phyloP scores from a whole-genome alignment of 2,888 invertebrate species.

The Zhengitettix transpicula region DNA sequence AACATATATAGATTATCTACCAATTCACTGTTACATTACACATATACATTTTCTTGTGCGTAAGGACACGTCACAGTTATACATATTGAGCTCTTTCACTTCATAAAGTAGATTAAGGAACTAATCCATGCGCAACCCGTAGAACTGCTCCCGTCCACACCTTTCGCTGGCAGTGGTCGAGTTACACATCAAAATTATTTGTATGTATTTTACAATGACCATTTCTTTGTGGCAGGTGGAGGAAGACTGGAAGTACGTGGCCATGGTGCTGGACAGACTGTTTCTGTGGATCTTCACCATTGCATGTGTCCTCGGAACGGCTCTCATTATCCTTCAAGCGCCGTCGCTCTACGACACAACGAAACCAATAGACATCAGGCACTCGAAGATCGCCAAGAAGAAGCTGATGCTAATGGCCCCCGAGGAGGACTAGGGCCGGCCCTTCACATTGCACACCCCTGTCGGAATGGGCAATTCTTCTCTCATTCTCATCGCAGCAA shows the following conservation, averaged over 20 bases:
- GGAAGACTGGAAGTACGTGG: constrained; percentile 97
- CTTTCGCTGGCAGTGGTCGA: too few relatives aligned
- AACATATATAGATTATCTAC: too few relatives aligned
- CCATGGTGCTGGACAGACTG: constrained; percentile 88
- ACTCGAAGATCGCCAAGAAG: constrained; percentile 83
- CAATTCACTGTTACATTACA: too few relatives aligned
- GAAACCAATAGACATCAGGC: constrained; percentile 74
- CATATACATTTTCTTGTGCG: too few relatives aligned
- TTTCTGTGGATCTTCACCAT: constrained; percentile 92
- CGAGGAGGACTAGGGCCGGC: constrained; percentile 32
- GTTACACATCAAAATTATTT: too few relatives aligned
- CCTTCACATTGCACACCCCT: neutral
- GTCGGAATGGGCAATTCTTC: neutral
- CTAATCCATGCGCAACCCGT: too few relatives aligned
- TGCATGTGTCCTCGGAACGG: constrained; percentile 81
- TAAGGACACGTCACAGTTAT: too few relatives aligned
- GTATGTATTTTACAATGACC: too few relatives aligned
- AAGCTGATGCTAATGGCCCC: constrained; percentile 78
- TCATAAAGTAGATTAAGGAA: too few relatives aligned
- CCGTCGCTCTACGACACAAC: constrained; percentile 83
- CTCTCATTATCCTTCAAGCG: constrained; percentile 74
- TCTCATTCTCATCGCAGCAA: neutral
- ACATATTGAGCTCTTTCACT: too few relatives aligned
- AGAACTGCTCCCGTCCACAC: too few relatives aligned
- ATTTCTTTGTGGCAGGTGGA: constrained; percentile 47